Percentiles rank a stretch among this genome's conserved stretches.
Evolutionary conservation across 2,113 vertebrate genomes (phyloP).

Genomic region (Trogon surrucura): DNA sequence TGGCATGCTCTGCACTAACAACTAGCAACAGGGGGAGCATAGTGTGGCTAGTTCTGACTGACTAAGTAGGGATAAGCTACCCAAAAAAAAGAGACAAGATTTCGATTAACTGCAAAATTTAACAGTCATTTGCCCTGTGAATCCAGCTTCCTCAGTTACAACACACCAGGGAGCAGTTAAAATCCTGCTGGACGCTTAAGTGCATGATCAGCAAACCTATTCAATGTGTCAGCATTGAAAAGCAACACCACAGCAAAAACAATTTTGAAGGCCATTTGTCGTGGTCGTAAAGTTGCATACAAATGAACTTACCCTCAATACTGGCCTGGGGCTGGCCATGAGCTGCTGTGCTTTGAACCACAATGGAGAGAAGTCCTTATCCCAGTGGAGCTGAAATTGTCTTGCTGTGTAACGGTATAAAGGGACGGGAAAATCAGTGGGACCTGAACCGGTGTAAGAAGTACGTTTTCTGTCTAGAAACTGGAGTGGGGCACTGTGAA

Average conservation of each 20-base stretch:
- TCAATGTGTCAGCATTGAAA: background rate
- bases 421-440: background rate
- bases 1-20: background rate
- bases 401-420: background rate
- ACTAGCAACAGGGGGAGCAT: background rate
- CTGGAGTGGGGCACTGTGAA: background rate
- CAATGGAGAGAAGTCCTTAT: background rate
- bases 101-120: background rate
- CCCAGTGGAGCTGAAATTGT: background rate
- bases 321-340: background rate
- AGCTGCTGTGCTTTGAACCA: background rate
- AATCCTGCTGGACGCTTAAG: background rate
- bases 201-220: background rate
- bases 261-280: background rate
- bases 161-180: fast-evolving
- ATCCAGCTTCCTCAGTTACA: background rate
- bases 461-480: background rate
- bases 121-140: background rate
- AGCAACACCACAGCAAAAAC: background rate
- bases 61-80: background rate
- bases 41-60: background rate
- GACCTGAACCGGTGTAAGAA: background rate
- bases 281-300: background rate
- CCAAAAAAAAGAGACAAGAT: background rate
- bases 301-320: background rate